Base-by-base conservation (phyloP, 2,797 vertebrate genomes). In the Danio choprae region DNA sequence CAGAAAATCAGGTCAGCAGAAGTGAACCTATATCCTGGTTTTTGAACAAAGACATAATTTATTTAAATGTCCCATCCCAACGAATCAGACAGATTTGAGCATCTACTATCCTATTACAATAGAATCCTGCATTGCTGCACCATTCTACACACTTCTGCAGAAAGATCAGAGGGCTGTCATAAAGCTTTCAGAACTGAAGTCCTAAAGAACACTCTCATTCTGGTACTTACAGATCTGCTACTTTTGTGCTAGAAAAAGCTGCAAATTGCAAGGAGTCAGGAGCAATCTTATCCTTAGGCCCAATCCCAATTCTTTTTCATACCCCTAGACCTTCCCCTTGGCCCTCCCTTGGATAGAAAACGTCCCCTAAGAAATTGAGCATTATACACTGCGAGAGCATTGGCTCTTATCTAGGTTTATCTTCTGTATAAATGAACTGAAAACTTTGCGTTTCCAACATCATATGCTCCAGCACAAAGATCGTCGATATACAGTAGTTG, bases 51-150 rank as follows among this genome's bases (percentile, higher is more conserved):
- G 72, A 76, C 9, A 56, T 81, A 13, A 59, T 51, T 5, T 76
- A 81, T 20, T 41, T 76, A 55, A 74, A 63, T 80, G 55, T 48
- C 77, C 46, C 9, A 13, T 6, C n/a, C 70, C n/a, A 1, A 9
- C 1, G 6, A 44, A 20, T 11, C 9, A 18, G 7, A n/a, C 10
- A 44, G 8, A 64, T 40, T 1, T 74, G 1, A 60, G 18, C 71
- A 74, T 1, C 46, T 83, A 13, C 79, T 74, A 0, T 86, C 62
- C 2, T 87, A 85, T 6, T 79, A 80, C 56, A 62, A 74, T 36
- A 12, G 6, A n/a, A n/a, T 64, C 69, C 36, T 80, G 74, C 8
- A 85, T 75, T 1, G 44, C 65, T 10, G 73, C 69, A 3, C 48
- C 73, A 40, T 43, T 71, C 16, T 22, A 80, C 18, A 22, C 4